Base-by-base conservation (phyloP, 2,797 vertebrate genomes). In the Helarctos malayanus region DNA sequence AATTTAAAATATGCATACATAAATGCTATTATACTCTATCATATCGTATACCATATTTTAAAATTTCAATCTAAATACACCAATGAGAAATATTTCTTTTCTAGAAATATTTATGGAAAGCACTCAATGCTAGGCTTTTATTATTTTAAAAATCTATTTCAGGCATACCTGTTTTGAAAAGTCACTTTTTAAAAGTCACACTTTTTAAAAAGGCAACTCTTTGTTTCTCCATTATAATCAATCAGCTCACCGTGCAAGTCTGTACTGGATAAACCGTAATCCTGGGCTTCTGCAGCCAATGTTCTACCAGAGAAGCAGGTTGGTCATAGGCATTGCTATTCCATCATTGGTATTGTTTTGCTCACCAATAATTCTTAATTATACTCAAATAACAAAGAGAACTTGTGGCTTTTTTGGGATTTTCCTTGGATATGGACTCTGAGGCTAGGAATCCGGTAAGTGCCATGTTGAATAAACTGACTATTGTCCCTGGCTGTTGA, bases 1-100 rank as follows among this genome's bases (percentile, higher is more conserved):
- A 86, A 23, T 95, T 92, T 94, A 85, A 76, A 80, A 86, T 89
- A 82, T n/a, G 27, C 2, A 29, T 47, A 92, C 2, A 54, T 91
- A 89, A 94, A 56, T 54, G n/a, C 27, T 27, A 54, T 47, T 61
- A 59, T 79, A 73, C 12, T 14, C 4, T 95, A 82, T n/a, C 27
- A 69, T 76, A 57, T 18, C 73, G 8, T 79, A 54, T 84, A 75
- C 79, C 5, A 80, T 29, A 80, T 79, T 73, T 57, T 35, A 81
- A 85, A 68, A 35, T 63, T 63, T 78, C n/a, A 65, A 65, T 18
- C 38, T 87, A 71, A 78, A 76, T 85, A 61, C 52, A 13, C n/a
- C 15, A 87, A 47, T 73, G 6, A 86, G 35, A 81, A 68, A 65
- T 16, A 68, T 69, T 38, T 78, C 47, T 92, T 89, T 29, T 59